Percentiles rank a stretch among this genome's conserved stretches.
These are phyloP conservation scores for Tenthredo distinguenda DNA, from an alignment of 2,888 invertebrate species.

Conservation along the genomic window DNA sequence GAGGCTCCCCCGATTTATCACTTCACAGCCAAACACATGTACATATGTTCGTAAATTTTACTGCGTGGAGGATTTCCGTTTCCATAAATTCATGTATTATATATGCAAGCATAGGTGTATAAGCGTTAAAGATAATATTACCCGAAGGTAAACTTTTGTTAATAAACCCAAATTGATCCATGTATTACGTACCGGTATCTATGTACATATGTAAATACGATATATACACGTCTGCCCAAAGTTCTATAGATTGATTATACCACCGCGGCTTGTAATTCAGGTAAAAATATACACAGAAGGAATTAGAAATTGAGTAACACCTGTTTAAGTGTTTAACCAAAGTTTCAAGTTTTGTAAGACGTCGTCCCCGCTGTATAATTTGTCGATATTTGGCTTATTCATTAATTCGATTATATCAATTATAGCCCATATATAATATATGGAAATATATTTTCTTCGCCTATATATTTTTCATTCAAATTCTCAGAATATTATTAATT, in stretches of 20 bases:
- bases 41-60: background rate
- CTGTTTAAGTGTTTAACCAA: background rate
- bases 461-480: no score
- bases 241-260: background rate
- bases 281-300: background rate
- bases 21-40: no score
- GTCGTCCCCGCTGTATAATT: background rate
- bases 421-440: background rate
- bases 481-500: no score
- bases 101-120: background rate
- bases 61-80: background rate
- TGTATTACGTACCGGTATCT: background rate
- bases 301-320: slow-evolving; percentile 18
- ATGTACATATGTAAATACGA: background rate
- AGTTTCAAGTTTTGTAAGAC: background rate
- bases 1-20: background rate
- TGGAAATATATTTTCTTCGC: no score
- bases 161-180: background rate
- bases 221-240: background rate
- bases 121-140: background rate
- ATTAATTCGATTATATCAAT: background rate
- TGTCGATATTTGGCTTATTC: background rate
- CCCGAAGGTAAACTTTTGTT: background rate
- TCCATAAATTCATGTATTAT: background rate
- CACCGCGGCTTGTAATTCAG: background rate